phyloP scores from a whole-genome alignment of 2,888 invertebrate species.

The Drosophila recens region DNA sequence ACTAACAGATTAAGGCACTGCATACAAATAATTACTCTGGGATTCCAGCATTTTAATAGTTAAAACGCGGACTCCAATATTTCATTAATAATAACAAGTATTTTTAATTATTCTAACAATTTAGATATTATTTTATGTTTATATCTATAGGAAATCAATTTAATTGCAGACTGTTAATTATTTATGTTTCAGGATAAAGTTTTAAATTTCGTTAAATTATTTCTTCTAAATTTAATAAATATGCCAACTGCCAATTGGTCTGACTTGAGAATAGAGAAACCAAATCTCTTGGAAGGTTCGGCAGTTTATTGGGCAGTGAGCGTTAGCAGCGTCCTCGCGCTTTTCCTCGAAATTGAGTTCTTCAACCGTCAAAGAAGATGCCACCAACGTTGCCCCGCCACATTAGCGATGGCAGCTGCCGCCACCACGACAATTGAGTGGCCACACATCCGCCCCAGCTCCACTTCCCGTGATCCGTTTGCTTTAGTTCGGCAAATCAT shows the following conservation, averaged over 20 bases:
- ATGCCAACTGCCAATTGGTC: not conserved
- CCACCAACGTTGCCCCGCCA: slow-evolving; percentile 66
- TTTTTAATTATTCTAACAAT: not conserved
- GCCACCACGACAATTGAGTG: slow-evolving; percentile 30
- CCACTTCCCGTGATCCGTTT: slow-evolving; percentile 57
- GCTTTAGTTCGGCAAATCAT: slow-evolving; percentile 69
- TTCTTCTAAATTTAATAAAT: not conserved
- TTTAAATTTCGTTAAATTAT: not conserved
- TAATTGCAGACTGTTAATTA: too few species aligned
- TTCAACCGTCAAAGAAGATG: slow-evolving; percentile 43
- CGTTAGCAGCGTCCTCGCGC: slow-evolving; percentile 55
- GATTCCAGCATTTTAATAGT: too few species aligned
- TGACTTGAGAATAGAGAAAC: slow-evolving; percentile 9
- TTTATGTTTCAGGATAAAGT: not conserved
- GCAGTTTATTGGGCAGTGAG: slow-evolving; percentile 42
- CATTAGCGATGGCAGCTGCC: slow-evolving; percentile 63
- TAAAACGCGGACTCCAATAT: too few species aligned
- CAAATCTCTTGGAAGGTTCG: slow-evolving; percentile 6
- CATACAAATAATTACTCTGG: not conserved
- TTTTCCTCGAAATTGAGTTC: slow-evolving; percentile 66
- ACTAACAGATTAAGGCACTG: not conserved
- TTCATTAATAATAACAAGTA: too few species aligned
- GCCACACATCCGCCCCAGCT: slow-evolving; percentile 66
- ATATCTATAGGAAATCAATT: too few species aligned
- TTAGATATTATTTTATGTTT: not conserved